Evolutionary conservation across 2,888 invertebrate genomes (phyloP), one percentile per base, ranked within the genome.

Genomic region (Hedya salicella): DNA sequence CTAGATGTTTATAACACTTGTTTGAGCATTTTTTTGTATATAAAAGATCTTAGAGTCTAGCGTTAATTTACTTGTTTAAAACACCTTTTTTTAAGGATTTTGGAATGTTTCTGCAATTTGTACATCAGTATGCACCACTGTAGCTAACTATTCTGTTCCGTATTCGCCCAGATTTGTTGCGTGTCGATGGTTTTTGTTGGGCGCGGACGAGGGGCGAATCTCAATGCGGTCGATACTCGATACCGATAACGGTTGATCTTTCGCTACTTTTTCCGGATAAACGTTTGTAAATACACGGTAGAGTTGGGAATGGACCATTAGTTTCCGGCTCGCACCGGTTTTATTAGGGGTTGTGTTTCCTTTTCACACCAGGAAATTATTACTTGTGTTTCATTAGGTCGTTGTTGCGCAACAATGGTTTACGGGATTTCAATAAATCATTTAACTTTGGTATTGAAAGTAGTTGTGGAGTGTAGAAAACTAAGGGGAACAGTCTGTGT

Each of bases 111-210:
- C n/a, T n/a, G n/a, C n/a, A n/a, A n/a, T n/a, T n/a, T n/a, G n/a
- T n/a, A n/a, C n/a, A n/a, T n/a, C n/a, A n/a, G 11, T 2, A 5
- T n/a, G 19, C 6, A 30, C 40, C 48, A 66, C 66, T 66, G 65
- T 2, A 2, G 8, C 76, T 77, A 74, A 72, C 73, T 74, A 76
- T 77, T 73, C 60, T 67, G 70, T 59, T 61, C 74, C 68, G 64
- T 70, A 71, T 75, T 75, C 74, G 74, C 70, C 77, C 85, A 81
- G 85, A 88, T 89, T 88, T 87, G 89, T 88, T 85, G 81, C 83
- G 85, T 87, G 88, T 83, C 86, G 87, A 88, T 89, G 86, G 85
- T 85, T 86, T 85, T 83, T 81, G 82, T 75, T 73, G 73, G 70
- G 25, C 48, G n/a, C 52, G 46, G 21, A 54, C 69, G 70, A 39